Base-by-base conservation (phyloP, 2,113 vertebrate genomes). In the Papio anubis region DNA sequence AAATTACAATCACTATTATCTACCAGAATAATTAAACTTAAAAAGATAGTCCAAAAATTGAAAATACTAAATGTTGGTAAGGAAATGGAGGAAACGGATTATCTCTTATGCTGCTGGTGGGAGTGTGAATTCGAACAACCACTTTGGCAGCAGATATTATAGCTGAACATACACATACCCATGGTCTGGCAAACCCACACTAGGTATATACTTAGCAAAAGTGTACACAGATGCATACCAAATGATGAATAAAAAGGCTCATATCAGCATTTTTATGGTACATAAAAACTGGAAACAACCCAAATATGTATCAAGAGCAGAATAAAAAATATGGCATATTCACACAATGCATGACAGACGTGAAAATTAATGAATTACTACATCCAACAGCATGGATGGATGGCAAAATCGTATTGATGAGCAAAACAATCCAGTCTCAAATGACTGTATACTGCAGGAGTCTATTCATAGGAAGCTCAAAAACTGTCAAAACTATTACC, bases 401-500 rank as follows among this genome's bases (percentile, higher is more conserved):
- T 94, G 64, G 73, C 52, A 96, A 45, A 86, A 78, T 20, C 61
- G 61, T 79, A 70, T 84, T 75, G 68, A 76, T 81, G 80, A 94
- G 86, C 87, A 89, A 76, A 92, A 87, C 61, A 88, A 91, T 78
- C 35, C 61, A 91, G 35, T 84, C 70, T 96, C 81, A 94, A 81
- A 91, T 81, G 80, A 90, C 52, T 93, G 50, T 52, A 85, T 45
- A 90, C 27, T 93, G 75, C 73, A 85, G 86, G 80, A 79, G 43
- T 96, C 80, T 93, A 93, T 70, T 70, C 78, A 82, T 50, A 92
- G 61, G 80, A 96, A 97, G 91, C 94, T 93, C 72, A 79, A 92
- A 97, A 95, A 82, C 93, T 93, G 96, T 78, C 20, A 88, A 96
- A 93, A 97, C 30, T 79, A 59, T 88, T 90, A 92, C 59, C 91